Evolutionary conservation across 30 jellyfish, hydroid and myxozoan species (phyloP), one percentile per base, ranked within the genome.

Genomic region (Aurelia sp.): DNA sequence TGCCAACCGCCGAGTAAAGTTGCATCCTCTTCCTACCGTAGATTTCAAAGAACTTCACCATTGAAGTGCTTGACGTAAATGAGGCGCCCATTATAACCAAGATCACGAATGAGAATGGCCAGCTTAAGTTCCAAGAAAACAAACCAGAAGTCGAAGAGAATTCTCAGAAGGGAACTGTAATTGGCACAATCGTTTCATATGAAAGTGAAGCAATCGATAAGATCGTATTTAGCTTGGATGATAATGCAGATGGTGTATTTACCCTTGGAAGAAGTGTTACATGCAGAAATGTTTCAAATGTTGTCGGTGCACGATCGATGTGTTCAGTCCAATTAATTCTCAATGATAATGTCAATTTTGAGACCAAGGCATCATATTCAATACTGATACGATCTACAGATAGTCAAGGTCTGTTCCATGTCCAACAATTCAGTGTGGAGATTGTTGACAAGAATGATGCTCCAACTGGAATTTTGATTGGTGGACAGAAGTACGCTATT

Each of bases 51-150:
- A 70, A 61, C 15, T 73, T 92, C 87, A 61, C 59, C 21, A 92
- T 92, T 22, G 98, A 92, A 69, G 89, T 92, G 16, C 76, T 92
- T 57, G 90, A 92, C 63, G 95, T 92, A 15, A 87, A 92, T 57
- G 98, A 92, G 79, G 87, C 97, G 8, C 98, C 98, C 6, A 70
- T 88, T 18, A 75, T 58, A 19, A 65, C 92, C 16, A 80, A 51
- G 8, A 63, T 92, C 71, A 81, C 73, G 19, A 85, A 84, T 52
- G 72, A 66, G 24, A 78, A 67, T 52, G 97, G 97, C 57, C 82
- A 70, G 35, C 48, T 68, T 53, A 63, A 69, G 7, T 91, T 91
- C 90, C 81, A 85, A 11, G 92, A 87, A 18, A 55, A 87, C 65
- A 58, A 84, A 10, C 95, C 98, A 20, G 27, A 27, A 27, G 76